Evolutionary conservation across 2,113 vertebrate species (phyloP).

Genomic region (Rhegmatorhina hoffmannsi): DNA sequence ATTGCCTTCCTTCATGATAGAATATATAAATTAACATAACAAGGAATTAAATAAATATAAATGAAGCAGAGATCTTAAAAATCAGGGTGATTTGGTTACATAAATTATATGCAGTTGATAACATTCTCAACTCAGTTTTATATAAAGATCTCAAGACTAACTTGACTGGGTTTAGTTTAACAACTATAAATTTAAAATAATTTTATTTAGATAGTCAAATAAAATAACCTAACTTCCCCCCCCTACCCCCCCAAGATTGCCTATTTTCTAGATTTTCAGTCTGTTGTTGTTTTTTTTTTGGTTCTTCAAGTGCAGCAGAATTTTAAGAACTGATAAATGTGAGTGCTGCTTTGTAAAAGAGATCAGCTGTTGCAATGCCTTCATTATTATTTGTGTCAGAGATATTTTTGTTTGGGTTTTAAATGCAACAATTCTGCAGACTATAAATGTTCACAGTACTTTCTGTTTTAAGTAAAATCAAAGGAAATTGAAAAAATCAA

Average conservation of each 20-base stretch:
- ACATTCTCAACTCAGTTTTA: neutral
- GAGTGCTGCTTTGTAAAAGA: neutral
- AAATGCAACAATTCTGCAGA: neutral
- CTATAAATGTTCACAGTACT: neutral
- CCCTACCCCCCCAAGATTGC: neutral
- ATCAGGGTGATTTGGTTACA: neutral
- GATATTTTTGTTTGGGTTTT: neutral
- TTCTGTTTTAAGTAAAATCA: neutral
- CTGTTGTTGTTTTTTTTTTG: neutral
- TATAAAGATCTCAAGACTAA: neutral
- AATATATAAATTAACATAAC: neutral
- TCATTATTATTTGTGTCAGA: neutral
- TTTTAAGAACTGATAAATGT: neutral
- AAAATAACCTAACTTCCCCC: neutral
- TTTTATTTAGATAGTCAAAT: neutral
- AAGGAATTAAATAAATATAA: neutral
- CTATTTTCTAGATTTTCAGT: neutral
- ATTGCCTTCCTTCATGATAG: neutral
- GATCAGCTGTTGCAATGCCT: neutral
- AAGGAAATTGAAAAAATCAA: conserved; percentile 7
- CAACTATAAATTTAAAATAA: neutral
- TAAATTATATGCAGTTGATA: neutral
- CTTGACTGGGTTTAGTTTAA: neutral
- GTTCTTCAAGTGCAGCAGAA: neutral
- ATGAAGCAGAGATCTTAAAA: neutral